Evolutionary conservation across 2,113 vertebrate species (phyloP), one percentile per base, ranked within the genome.

Genomic region (Lophura nycthemera): DNA sequence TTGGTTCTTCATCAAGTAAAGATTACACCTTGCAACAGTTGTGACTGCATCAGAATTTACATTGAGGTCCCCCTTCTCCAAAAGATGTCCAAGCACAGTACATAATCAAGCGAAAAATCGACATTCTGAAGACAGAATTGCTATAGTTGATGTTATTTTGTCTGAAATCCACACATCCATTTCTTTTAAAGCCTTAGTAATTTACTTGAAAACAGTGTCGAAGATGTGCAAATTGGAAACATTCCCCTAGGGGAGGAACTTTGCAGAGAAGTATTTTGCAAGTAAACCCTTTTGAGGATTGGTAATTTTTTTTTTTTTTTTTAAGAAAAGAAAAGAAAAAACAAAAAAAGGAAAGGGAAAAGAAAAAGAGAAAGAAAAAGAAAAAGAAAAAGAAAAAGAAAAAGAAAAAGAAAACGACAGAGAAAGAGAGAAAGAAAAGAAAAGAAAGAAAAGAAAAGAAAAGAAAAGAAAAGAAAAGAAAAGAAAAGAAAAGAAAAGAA

Each of bases 141-240:
- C 8, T 27, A 3, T 13, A 3, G 7, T 73, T 85, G 20, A 8
- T 73, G 4, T 30, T 11, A 17, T 54, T 88, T 67, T 48, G 16
- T 42, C 34, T 24, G 38, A 77, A 60, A 54, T 16, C 13, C 42
- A 48, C 17, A n/a, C 0, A 0, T 32, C 14, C 13, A 1, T 36
- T n/a, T n/a, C n/a, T n/a, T n/a, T n/a, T n/a, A n/a, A n/a, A n/a
- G n/a, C n/a, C 79, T 72, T 70, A 69, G 29, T 25, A 27, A 3
- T 6, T 70, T 91, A 18, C 27, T 14, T 48, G 50, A 59, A 38
- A 59, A 38, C 18, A 7, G 21, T 14, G 0, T 0, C 13, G 29
- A 61, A 65, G 40, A 36, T 56, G 19, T 73, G 43, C 30, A 52
- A n/a, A n/a, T n/a, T 7, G 64, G n/a, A 5, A 50, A 32, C 32